Evolutionary conservation across 1,140 invertebrate species (phyloP), one percentile per base, ranked within the genome.

Genomic region (Nasonia vitripennis): DNA sequence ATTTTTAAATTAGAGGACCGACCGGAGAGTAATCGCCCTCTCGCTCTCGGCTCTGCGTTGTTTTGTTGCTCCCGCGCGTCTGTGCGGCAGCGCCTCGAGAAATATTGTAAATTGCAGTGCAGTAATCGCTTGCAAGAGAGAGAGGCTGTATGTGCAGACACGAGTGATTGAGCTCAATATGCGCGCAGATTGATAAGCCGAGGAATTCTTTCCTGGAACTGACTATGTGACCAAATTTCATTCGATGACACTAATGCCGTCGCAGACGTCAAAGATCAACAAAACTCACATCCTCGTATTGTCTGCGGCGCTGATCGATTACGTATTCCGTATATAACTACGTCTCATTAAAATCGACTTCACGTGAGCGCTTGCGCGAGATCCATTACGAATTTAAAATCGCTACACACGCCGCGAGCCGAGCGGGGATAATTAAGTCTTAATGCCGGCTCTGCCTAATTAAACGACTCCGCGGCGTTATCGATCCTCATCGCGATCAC

Each of bases 1-100:
- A 62, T 80, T 80, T 80, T 80, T 80, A 62, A 80, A 80, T 62
- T 80, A 68, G 78, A 37, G 77, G 74, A 41, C 74, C 41, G 55
- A 62, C 55, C 55, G 55, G 55, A 62, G 55, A 62, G 55, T 62
- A 62, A 62, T 62, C 55, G 55, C 17, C 17, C 48, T 10, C 67
- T 68, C 67, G 1, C 23, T 23, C 67, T 27, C 27, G 27, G 27
- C 23, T 55, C 51, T n/a, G 23, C 2, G 6, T 23, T 10, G 48
- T 11, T 23, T 17, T 34, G 55, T 41, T 75, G 73, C 73, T 41
- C 37, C 31, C 2, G 27, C 20, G 27, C 27, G 70, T n/a, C 20
- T 62, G 4, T 62, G 55, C 1, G n/a, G 55, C 55, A 62, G 4
- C 55, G 55, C 55, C 55, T 62, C 55, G 55, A 62, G 55, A 20